Percentiles rank a stretch among this genome's conserved stretches.
These are phyloP conservation scores for Cariama cristata DNA, from an alignment of 2,113 vertebrate genomes.

Conservation along the genomic window DNA sequence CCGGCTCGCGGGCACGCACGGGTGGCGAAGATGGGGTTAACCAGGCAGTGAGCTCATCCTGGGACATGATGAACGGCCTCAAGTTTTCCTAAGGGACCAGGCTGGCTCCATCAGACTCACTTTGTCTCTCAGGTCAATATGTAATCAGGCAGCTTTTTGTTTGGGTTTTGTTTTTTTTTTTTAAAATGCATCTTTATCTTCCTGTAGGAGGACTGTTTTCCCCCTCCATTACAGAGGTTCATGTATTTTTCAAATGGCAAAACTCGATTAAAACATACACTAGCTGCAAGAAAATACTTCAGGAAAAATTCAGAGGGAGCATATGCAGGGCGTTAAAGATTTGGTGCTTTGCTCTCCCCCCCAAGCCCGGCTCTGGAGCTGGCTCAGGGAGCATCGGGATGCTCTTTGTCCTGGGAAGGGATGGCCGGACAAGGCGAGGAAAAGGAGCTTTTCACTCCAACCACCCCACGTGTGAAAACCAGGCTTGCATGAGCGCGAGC, in stretches of 20 bases:
- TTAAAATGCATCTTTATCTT: slow-evolving; percentile 1
- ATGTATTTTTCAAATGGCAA: slow-evolving; percentile 2
- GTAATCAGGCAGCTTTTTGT: background rate
- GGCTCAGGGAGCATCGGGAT: background rate
- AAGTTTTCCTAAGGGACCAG: slow-evolving; percentile 40
- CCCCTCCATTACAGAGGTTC: slow-evolving; percentile 2
- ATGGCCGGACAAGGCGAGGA: fast-evolving
- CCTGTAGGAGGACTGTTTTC: background rate
- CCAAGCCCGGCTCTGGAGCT: fast-evolving
- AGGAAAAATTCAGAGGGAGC: background rate
- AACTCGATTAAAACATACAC: background rate
- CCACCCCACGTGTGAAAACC: background rate
- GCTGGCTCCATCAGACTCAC: slow-evolving; percentile 41
- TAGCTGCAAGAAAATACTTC: background rate
- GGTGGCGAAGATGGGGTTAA: slow-evolving; percentile 16
- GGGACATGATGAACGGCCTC: slow-evolving; percentile 18
- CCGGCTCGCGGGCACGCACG: background rate
- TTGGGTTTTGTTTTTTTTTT: background rate
- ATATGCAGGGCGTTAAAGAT: background rate
- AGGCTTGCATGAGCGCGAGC: background rate
- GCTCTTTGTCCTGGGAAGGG: background rate
- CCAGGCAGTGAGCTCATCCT: slow-evolving; percentile 17
- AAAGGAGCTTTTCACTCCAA: background rate
- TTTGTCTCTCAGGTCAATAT: slow-evolving; percentile 58
- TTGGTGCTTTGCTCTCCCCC: background rate